Conservation (phyloP, 2,797 vertebrate genomes). For the Danio jaintianensis region DNA sequence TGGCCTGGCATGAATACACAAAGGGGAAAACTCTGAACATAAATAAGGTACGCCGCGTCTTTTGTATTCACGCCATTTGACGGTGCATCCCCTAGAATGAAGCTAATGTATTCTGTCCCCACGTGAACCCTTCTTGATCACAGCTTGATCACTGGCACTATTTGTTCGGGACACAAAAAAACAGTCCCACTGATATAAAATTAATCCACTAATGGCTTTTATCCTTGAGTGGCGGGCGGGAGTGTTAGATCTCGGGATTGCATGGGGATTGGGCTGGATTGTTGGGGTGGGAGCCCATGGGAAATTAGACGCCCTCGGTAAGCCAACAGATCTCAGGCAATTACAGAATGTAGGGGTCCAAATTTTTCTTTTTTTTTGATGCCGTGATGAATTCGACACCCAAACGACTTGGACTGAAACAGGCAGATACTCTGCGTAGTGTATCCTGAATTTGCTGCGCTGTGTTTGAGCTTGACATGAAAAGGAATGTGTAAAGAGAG, state of each 20-base stretch:
- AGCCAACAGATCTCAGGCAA: slow-evolving; percentile 37
- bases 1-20: slow-evolving; percentile 43
- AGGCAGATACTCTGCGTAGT: not conserved
- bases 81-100: slow-evolving; percentile 40
- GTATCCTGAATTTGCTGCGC: not conserved
- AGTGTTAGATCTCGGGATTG: slow-evolving; percentile 57
- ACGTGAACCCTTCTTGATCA: slow-evolving; percentile 69
- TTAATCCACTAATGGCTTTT: slow-evolving; percentile 71
- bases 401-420: not conserved
- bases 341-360: slow-evolving; percentile 16
- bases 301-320: slow-evolving; percentile 46
- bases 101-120: slow-evolving; percentile 64
- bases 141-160: slow-evolving; percentile 68
- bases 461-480: not conserved
- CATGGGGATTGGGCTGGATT: slow-evolving; percentile 14
- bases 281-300: slow-evolving; percentile 24
- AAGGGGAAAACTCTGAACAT: slow-evolving; percentile 47
- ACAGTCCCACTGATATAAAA: slow-evolving; percentile 73
- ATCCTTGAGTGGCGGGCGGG: slow-evolving; percentile 60
- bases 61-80: slow-evolving; percentile 38
- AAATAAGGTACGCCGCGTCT: slow-evolving; percentile 43
- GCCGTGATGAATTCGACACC: not conserved
- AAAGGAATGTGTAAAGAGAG: not conserved
- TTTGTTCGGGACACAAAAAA: slow-evolving; percentile 64
- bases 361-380: not conserved